Evolutionary conservation across 2,113 vertebrate species (phyloP).

Genomic region (Alligator sinensis): DNA sequence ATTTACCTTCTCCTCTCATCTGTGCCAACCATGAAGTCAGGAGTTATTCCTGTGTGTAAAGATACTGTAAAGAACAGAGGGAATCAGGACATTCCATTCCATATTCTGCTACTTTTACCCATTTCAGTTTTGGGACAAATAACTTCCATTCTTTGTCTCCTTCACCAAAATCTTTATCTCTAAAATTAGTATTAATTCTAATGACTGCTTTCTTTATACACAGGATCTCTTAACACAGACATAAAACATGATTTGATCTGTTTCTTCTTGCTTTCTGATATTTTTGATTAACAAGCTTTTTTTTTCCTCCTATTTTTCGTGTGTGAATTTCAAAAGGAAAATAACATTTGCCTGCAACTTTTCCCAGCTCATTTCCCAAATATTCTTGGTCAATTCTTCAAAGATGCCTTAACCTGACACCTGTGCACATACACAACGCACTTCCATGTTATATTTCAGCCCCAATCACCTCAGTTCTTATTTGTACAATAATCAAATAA

Average conservation of each 20-base stretch:
- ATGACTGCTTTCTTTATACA: constrained; percentile 21
- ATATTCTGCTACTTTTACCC: neutral
- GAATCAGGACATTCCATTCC: neutral
- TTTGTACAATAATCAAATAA: neutral
- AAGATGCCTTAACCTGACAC: neutral
- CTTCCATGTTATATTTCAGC: neutral
- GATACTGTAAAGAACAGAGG: neutral
- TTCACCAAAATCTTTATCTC: neutral
- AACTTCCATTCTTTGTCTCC: neutral
- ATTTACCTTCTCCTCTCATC: neutral
- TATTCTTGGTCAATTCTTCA: neutral
- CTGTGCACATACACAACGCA: neutral
- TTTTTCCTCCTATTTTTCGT: neutral
- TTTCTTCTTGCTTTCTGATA: constrained; percentile 35
- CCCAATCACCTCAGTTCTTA: neutral
- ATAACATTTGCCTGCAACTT: neutral
- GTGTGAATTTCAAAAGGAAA: neutral
- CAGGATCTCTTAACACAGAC: neutral
- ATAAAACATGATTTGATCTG: constrained; percentile 42
- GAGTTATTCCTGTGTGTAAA: fast-evolving
- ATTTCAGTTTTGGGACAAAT: constrained; percentile 27
- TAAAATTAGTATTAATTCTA: neutral
- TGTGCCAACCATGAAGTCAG: neutral
- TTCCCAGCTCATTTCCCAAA: neutral
- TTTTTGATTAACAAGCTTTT: neutral